Percentiles rank a stretch among this genome's conserved stretches.
These are phyloP conservation scores for Drosophila rellima DNA, from an alignment of 2,888 invertebrate genomes.

Conservation along the genomic window DNA sequence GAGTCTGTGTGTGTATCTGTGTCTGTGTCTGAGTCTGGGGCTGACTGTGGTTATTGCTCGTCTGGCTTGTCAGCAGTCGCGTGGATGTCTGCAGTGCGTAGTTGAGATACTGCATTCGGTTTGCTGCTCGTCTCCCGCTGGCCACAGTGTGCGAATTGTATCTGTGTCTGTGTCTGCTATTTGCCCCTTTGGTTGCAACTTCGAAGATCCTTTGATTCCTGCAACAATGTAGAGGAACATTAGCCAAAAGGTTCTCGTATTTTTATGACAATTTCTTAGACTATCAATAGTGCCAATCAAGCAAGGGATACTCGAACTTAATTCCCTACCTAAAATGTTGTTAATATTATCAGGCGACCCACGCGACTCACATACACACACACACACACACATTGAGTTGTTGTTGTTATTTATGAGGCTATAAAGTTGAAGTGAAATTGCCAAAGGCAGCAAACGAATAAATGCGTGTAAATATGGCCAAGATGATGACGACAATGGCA, in stretches of 20 bases:
- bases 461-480: constrained; percentile 58
- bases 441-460: constrained; percentile 32
- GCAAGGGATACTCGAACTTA: constrained; percentile 16
- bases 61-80: constrained; percentile 82
- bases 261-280: constrained; percentile 16
- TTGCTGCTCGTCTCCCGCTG: constrained; percentile 73
- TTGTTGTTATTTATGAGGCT: constrained; percentile 80
- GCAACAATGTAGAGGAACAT: constrained; percentile 42
- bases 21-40: constrained; percentile 32
- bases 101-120: constrained; percentile 85
- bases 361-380: constrained; percentile 2
- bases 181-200: not conserved
- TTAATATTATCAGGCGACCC: constrained; percentile 24
- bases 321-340: constrained; percentile 4
- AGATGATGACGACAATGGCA: constrained; percentile 76
- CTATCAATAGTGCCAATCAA: constrained; percentile 14
- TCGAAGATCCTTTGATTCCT: constrained; percentile 16
- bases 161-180: constrained; percentile 15
- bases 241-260: constrained; percentile 29
- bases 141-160: constrained; percentile 75
- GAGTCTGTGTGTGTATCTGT: constrained; percentile 24
- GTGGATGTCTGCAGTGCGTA: constrained; percentile 84
- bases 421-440: constrained; percentile 73
- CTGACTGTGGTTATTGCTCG: constrained; percentile 55
- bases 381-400: not conserved